These are phyloP conservation scores for Limenitis arthemis DNA, from an alignment of 2,888 invertebrate genomes.

Conservation along the genomic window DNA sequence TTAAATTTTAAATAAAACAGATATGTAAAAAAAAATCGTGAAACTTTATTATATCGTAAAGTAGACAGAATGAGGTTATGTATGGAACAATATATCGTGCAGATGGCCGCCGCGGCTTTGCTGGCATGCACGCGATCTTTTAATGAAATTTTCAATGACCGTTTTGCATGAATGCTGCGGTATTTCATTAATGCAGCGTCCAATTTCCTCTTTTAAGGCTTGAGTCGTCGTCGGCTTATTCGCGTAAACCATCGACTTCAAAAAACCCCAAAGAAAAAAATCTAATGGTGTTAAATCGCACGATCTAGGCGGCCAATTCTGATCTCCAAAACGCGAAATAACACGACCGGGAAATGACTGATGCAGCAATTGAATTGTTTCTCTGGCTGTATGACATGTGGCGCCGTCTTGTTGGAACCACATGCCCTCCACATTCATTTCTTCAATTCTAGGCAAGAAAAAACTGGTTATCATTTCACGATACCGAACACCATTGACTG, in stretches of 20 bases:
- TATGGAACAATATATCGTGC: no score
- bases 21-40: no score
- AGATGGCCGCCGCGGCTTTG: no score
- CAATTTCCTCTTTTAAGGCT: slow-evolving; percentile 17
- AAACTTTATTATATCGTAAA: no score
- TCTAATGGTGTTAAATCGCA: slow-evolving; percentile 3
- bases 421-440: no score
- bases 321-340: slow-evolving; percentile 17
- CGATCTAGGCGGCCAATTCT: slow-evolving; percentile 21
- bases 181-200: slow-evolving; percentile 21
- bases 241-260: no score
- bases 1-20: no score
- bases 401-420: slow-evolving; percentile 14
- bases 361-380: slow-evolving; percentile 17
- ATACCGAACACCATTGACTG: slow-evolving; percentile 30
- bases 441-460: no score
- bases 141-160: slow-evolving; percentile 25
- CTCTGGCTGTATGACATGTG: slow-evolving; percentile 17
- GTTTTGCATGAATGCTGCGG: slow-evolving; percentile 22
- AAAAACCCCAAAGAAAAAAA: slow-evolving; percentile 11
- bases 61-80: no score
- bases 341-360: slow-evolving; percentile 10
- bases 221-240: no score
- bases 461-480: no score
- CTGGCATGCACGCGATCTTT: no score